Evolutionary conservation across 2,888 invertebrate species (phyloP), one percentile per base, ranked within the genome.

Genomic region (Rhyacophila evoluta): DNA sequence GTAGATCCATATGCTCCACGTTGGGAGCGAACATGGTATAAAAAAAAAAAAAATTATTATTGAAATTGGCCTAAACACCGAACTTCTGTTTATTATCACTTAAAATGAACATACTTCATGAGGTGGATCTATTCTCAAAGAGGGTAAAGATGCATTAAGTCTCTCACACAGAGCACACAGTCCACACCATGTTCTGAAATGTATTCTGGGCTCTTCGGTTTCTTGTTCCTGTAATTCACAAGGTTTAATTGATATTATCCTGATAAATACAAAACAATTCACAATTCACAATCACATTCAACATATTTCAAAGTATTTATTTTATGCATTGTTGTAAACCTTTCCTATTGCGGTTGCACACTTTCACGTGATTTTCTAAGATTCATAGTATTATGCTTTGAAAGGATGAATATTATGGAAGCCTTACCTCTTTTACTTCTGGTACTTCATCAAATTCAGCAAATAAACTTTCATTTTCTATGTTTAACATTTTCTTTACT

Each of bases 171-270:
- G 89, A 0, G 95, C 95, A 82, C 94, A 94, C 38, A 96, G 86
- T 0, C 95, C 95, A 84, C 95, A 94, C 93, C 95, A 96, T 0
- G 92, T 92, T 25, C 94, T 91, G 85, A 94, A 95, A 84, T 93
- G 92, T 68, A 93, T 84, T 25, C 71, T 41, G 6, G 75, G 69
- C 25, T 25, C 0, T 88, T 86, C 28, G 89, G 88, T 1, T 85
- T 85, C 15, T 87, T 85, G 6, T 84, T 79, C 89, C 89, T 84
- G 8, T 80, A 83, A 83, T 55, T 33, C 6, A 33, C 29, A 2
- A 33, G 6, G 29, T 33, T 33, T 4, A 33, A 33, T 33, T 33
- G n/a, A n/a, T n/a, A n/a, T n/a, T n/a, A n/a, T n/a, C n/a, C 29
- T 33, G 29, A 6, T 33, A 33, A 33, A n/a, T 33, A 6, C 29